Conservation (phyloP, 2,797 vertebrate species). For the Rhynchonycteris naso region DNA sequence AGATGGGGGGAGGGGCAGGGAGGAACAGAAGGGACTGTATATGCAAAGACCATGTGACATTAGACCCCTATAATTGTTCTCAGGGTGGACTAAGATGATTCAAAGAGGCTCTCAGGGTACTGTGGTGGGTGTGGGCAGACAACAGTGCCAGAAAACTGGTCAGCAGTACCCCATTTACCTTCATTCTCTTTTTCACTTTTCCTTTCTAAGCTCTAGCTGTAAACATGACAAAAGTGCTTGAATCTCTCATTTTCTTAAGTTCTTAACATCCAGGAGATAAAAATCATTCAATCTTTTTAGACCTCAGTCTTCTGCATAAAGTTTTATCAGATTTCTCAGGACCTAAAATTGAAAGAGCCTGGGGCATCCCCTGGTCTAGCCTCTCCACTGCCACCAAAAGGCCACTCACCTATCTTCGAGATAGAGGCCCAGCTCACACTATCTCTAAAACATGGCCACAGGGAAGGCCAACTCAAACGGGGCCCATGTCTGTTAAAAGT, state of each 20-base stretch:
- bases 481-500: background rate
- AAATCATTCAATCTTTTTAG: background rate
- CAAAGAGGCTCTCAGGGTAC: background rate
- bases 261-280: background rate
- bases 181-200: background rate
- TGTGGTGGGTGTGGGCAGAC: accelerated
- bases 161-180: background rate
- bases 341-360: background rate
- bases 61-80: background rate
- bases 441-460: background rate
- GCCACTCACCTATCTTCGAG: background rate
- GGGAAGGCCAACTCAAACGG: background rate
- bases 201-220: background rate
- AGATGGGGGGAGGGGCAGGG: accelerated
- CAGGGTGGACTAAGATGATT: background rate
- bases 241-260: background rate
- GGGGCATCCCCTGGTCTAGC: background rate
- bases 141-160: background rate
- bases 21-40: background rate
- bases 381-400: background rate
- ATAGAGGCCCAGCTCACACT: background rate
- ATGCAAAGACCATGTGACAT: background rate
- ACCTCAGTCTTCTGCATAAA: background rate
- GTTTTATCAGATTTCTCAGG: background rate
- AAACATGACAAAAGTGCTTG: background rate